These are phyloP conservation scores for Callinectes sapidus DNA, from an alignment of 2,888 invertebrate genomes.

Conservation along the genomic window DNA sequence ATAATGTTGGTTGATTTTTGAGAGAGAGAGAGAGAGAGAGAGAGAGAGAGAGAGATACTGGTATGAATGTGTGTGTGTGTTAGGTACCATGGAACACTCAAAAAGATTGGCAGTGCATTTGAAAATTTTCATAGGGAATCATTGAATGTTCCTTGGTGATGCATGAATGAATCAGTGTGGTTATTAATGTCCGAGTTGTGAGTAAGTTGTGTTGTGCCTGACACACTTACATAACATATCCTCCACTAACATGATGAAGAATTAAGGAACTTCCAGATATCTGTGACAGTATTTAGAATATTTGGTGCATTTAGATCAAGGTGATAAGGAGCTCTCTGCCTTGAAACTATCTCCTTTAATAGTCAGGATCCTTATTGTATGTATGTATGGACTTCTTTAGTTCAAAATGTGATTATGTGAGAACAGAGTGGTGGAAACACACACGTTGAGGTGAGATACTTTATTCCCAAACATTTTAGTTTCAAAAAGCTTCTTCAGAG, in stretches of 20 bases:
- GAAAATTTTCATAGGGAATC: background rate
- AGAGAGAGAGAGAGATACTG: background rate
- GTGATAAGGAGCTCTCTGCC: background rate
- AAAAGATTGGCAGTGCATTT: too few species aligned
- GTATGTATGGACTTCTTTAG: background rate
- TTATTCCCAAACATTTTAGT: too few species aligned
- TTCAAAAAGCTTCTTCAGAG: too few species aligned
- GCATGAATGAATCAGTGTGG: background rate
- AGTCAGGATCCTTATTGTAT: background rate
- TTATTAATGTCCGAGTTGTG: background rate
- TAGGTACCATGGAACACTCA: background rate
- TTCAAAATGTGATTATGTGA: too few species aligned
- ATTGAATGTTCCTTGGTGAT: background rate
- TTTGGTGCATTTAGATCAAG: background rate
- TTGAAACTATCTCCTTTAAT: background rate
- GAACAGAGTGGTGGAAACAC: too few species aligned
- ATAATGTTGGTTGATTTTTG: background rate
- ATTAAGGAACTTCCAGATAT: background rate
- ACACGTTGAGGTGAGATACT: too few species aligned
- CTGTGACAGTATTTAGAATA: background rate
- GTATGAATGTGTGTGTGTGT: background rate
- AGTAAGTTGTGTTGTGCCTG: background rate
- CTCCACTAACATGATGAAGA: background rate
- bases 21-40: constrained; percentile 5
- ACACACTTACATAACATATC: background rate